Base-by-base conservation (phyloP, 2,797 vertebrate species). In the Molossus molossus region DNA sequence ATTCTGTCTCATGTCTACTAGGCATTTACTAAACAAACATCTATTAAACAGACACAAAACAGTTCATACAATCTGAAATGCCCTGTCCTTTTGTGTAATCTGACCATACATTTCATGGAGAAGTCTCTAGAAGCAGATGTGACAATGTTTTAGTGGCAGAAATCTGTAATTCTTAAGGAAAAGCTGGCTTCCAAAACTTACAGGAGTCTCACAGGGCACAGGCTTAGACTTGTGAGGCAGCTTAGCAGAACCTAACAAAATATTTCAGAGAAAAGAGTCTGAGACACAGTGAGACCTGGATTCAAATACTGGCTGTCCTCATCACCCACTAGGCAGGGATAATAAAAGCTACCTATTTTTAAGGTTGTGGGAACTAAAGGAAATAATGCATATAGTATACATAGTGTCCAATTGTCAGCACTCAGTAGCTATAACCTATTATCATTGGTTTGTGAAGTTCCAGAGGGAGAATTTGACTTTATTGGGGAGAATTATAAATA, bases 121-220 rank as follows among this genome's bases (percentile, higher is more conserved):
- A 83, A 55, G 25, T 92, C 48, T 72, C 70, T 37, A 82, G 27
- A 91, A 62, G 70, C 29, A 94, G 81, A 37, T 50, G 21, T 65
- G 82, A 81, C 25, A 25, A 1, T 64, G 77, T 81, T 67, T 93
- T 45, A 58, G 13, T 8, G 7, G 72, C 40, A 94, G 48, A 91
- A 86, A 64, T 67, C 64, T 89, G 6, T 55, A 69, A 79, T 21
- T 84, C 25, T 88, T 45, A 33, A 1, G 3, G 67, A 67, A 91
- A 21, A 90, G 70, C 80, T 76, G 83, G 58, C 15, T 96, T 87
- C 75, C 25, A 40, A 76, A 90, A 65, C 21, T 27, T 83, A 55
- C 10, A 93, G 60, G 77, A n/a, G 12, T 87, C 21, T 72, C 50
- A 14, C 7, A 81, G 21, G 53, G 53, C 55, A n/a, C 11, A 69